Base-by-base conservation (phyloP, 30 jellyfish, hydroid and myxozoan species). In the Aurelia sp. region DNA sequence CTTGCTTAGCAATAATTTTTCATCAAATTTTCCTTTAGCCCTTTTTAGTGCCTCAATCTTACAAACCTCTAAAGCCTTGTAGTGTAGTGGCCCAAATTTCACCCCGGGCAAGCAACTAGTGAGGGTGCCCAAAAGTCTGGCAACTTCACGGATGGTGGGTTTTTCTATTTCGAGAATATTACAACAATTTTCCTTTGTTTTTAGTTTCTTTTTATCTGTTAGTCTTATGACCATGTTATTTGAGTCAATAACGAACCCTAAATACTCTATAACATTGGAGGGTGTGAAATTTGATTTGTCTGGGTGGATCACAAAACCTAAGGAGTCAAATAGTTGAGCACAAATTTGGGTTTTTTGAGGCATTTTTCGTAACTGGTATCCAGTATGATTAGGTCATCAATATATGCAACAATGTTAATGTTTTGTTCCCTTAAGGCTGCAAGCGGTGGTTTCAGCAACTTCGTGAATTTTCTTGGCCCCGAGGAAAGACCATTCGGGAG, bases 21-120 rank as follows among this genome's bases (percentile, higher is more conserved):
- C 68, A 16, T 57, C 52, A 71, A 17, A 83, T 47, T 83, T 57
- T 15, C 93, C 93, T 3, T 72, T 31, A 1, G 64, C 15, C 37
- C 18, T 4, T 58, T 71, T 59, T 74, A 83, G 12, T n/a, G 93
- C 93, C 40, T 13, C 18, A 13, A 60, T 27, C 47, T 82, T 83
- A 31, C 60, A 55, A n/a, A 18, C 44, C 62, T 83, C 93, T 22
- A 83, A 74, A 40, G 62, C 13, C 63, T 87, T 61, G 70, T 66
- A 83, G 72, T 52, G 58, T 15, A 83, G 67, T 8, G 73, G 74
- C 22, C 93, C 93, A 83, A 33, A 70, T 48, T 83, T 50, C 17
- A 57, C 87, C 13, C 40, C 93, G 30, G 93, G 93, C 16, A 83
- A 71, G 19, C 81, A 21, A 22, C 78, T 17, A 3, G 62, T 31